phyloP scores from a whole-genome alignment of 2,888 invertebrate species.

The Stegophylla sp. region DNA sequence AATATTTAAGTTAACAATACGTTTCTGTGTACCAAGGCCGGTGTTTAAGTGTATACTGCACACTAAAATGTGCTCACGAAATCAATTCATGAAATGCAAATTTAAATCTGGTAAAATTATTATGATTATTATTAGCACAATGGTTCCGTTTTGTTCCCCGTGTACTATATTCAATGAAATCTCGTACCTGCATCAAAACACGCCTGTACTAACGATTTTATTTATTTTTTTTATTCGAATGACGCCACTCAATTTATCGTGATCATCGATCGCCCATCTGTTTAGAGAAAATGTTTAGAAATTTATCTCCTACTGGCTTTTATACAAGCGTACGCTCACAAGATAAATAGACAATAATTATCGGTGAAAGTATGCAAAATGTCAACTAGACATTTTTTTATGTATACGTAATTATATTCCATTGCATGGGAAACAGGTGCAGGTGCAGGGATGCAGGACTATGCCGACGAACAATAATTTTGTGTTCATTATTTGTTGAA shows the following conservation, averaged over 20 bases:
- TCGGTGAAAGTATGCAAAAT: background rate
- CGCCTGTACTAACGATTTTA: background rate
- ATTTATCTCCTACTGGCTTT: too few species aligned
- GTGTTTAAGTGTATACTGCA: background rate
- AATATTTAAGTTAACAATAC: slow-evolving; percentile 35
- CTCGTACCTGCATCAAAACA: background rate
- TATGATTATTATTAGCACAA: slow-evolving; percentile 26
- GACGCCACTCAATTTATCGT: slow-evolving; percentile 23
- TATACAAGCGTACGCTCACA: background rate
- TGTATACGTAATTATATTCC: background rate
- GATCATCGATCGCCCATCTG: background rate
- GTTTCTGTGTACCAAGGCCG: slow-evolving; percentile 29
- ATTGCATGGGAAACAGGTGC: background rate
- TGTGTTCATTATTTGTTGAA: too few species aligned
- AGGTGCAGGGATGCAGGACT: too few species aligned
- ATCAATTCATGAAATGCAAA: slow-evolving; percentile 30
- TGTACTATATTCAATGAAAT: background rate
- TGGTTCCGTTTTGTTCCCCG: background rate
- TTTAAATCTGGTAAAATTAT: slow-evolving; percentile 34
- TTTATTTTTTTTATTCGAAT: background rate
- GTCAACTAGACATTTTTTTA: background rate
- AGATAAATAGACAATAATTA: background rate
- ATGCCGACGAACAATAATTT: too few species aligned
- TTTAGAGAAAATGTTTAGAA: background rate
- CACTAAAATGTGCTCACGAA: slow-evolving; percentile 15